Evolutionary conservation across 2,888 invertebrate species (phyloP).

Genomic region (Rhimphoctona megacephalus): DNA sequence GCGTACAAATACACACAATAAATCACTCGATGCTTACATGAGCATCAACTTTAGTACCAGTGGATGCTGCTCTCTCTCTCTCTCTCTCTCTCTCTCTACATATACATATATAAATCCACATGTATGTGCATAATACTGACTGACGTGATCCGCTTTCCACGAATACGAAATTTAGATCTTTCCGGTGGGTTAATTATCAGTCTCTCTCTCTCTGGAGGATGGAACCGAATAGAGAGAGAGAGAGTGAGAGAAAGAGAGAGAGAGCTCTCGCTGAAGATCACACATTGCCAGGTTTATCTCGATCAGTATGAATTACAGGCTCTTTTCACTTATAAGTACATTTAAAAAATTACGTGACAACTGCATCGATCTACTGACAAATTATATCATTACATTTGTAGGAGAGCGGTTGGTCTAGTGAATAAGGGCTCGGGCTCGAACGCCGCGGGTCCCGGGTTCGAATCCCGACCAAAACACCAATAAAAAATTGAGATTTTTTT

Average conservation of each 20-base stretch:
- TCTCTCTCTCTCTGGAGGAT: background rate
- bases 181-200: conserved; percentile 52
- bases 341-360: background rate
- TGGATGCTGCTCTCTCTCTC: conserved; percentile 8
- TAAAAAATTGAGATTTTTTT: no score
- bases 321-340: background rate
- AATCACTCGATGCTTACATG: conserved; percentile 48
- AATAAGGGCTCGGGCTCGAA: no score
- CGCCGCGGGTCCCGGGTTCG: no score
- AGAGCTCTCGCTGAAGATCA: background rate
- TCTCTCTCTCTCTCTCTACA: background rate
- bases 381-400: background rate
- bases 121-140: conserved; percentile 7
- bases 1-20: conserved; percentile 18
- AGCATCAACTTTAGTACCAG: conserved; percentile 38
- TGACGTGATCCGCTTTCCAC: conserved; percentile 51
- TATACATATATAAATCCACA: background rate
- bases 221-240: background rate
- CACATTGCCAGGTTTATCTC: conserved; percentile 10
- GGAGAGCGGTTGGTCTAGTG: no score
- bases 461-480: no score
- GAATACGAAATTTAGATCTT: conserved; percentile 62
- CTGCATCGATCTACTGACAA: background rate
- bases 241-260: background rate
- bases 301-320: conserved; percentile 22